Percentiles rank a stretch among this genome's conserved stretches.
phyloP scores from a whole-genome alignment of 2,888 invertebrate genomes.

The Drosophila peninsularis region DNA sequence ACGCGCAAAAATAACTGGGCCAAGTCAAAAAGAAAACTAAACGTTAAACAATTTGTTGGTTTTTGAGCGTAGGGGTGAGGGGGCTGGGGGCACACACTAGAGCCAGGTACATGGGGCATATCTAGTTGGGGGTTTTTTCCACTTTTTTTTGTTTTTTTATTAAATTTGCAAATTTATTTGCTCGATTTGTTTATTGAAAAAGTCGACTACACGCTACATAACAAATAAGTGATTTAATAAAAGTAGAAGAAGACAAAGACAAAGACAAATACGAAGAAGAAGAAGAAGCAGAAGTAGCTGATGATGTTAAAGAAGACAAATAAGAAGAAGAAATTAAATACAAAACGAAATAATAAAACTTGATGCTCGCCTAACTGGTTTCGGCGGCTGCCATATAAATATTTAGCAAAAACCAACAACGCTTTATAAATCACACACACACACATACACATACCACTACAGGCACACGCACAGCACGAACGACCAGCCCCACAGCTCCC shows the following conservation, averaged over 20 bases:
- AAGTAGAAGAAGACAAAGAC: neutral
- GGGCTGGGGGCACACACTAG: too few species aligned
- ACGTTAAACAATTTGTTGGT: slow-evolving; percentile 32
- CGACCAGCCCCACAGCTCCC: slow-evolving; percentile 36
- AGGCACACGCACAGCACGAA: slow-evolving; percentile 37
- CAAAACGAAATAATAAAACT: slow-evolving; percentile 37
- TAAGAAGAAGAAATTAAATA: slow-evolving; percentile 22
- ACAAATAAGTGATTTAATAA: slow-evolving; percentile 42
- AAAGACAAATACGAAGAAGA: slow-evolving; percentile 2
- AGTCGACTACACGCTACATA: slow-evolving; percentile 12
- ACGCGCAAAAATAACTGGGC: slow-evolving; percentile 34
- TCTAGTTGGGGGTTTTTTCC: slow-evolving; percentile 1
- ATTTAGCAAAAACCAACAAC: slow-evolving; percentile 76
- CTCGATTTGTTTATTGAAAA: slow-evolving; percentile 53
- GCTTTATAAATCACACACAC: slow-evolving; percentile 57
- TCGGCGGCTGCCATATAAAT: slow-evolving; percentile 69
- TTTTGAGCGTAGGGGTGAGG: neutral
- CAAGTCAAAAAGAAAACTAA: slow-evolving; percentile 34
- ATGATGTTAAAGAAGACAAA: slow-evolving; percentile 11
- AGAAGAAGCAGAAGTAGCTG: neutral
- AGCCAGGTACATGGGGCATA: neutral
- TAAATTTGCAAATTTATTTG: slow-evolving; percentile 58
- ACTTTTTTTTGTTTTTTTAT: slow-evolving; percentile 12
- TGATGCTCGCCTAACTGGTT: slow-evolving; percentile 61
- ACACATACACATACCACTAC: neutral